These are phyloP conservation scores for Muscina levida DNA, from an alignment of 2,888 invertebrate genomes.

Conservation along the genomic window DNA sequence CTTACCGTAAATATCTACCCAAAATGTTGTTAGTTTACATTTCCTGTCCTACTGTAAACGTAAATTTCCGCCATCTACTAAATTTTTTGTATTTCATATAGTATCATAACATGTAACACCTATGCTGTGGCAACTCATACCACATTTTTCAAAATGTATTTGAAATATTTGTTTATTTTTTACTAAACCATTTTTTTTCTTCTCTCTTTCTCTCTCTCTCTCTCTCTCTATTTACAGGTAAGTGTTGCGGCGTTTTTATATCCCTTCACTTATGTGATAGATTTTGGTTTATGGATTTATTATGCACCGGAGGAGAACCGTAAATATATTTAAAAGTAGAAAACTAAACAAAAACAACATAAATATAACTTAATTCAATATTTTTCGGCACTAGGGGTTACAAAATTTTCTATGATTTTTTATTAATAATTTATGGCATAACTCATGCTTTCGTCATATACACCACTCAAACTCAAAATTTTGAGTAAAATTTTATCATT, in stretches of 20 bases:
- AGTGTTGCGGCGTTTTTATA: constrained; percentile 48
- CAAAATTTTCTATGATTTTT: neutral
- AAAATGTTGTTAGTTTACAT: constrained; percentile 4
- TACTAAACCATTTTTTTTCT: constrained; percentile 9
- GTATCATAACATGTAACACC: too few species aligned
- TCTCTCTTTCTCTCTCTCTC: constrained; percentile 37
- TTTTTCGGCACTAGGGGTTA: neutral
- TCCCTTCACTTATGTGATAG: constrained; percentile 10
- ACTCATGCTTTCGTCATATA: neutral
- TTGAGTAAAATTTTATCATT: constrained; percentile 24
- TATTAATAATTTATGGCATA: constrained; percentile 25
- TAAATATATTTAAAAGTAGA: constrained; percentile 43
- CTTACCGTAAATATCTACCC: neutral
- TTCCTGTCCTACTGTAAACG: constrained; percentile 12
- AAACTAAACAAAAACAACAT: constrained; percentile 9
- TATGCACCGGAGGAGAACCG: constrained; percentile 50
- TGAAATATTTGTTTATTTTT: too few species aligned
- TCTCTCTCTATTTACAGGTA: constrained; percentile 65
- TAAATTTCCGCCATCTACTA: constrained; percentile 5
- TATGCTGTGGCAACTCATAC: too few species aligned
- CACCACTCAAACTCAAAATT: neutral
- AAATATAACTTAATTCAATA: constrained; percentile 13
- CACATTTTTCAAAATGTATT: too few species aligned
- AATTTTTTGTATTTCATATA: neutral
- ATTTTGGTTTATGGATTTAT: constrained; percentile 44